Base-by-base conservation (phyloP, 2,113 vertebrate species). In the Chloroceryle aenea region DNA sequence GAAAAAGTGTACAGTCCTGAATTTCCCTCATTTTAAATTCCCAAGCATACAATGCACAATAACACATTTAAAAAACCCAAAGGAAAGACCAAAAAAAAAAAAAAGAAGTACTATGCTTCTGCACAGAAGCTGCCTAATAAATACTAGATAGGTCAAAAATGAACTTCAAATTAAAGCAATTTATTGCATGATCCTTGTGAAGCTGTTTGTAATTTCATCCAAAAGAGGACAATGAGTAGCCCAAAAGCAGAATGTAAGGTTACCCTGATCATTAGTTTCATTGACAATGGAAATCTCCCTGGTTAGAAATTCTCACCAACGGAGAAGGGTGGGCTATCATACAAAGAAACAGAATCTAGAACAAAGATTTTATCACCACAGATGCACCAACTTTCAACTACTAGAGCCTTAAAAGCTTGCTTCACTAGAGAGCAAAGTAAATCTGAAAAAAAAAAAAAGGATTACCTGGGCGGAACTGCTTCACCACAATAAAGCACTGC, bases 401-500 rank as follows among this genome's bases (percentile, higher is more conserved):
- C 89, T 95, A 96, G 96, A 93, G 29, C 82, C 61, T 84, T 88
- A 86, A 94, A 81, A 92, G 84, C 90, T 86, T 94, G 83, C 53
- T 97, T 93, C 56, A 40, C 56, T 85, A 84, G 55, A 87, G 45
- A 95, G 93, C 61, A 96, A 83, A 95, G 92, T 87, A 52, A 95
- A 81, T 61, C 43, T 87, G 53, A 50, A 50, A 93, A 96, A 87
- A 93, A 96, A 87, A 69, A 89, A 95, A 87, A 92, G 90, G 95
- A 95, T 90, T 98, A 99, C 99, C 99, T 98, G 99, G 99, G 93
- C 99, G 99, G 97, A 99, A 99, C 98, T 99, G 99, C 98, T 99
- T 99, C 98, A 99, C 99, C 79, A 99, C 96, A 97, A 99, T 96
- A 97, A 99, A 99, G 98, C 98, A 99, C 95, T 99, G 98, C 52